phyloP scores from a whole-genome alignment of 2,888 invertebrate genomes.

The Meteorus cinctellus region DNA sequence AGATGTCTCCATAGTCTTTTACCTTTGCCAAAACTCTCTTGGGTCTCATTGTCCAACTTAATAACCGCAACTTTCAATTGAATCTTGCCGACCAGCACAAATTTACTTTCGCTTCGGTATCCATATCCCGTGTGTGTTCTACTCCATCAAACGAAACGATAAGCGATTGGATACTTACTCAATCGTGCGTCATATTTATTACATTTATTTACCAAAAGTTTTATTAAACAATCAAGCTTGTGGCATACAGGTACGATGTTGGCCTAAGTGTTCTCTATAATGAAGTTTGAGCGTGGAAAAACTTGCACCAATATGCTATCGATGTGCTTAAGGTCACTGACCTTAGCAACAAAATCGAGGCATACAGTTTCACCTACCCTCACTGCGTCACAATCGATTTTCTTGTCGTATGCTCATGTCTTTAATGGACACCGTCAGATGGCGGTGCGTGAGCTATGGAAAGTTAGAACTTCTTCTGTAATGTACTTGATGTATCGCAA shows the following conservation, averaged over 20 bases:
- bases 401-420: not conserved
- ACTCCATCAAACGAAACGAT: slow-evolving; percentile 32
- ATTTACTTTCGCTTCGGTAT: slow-evolving; percentile 64
- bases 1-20: slow-evolving; percentile 53
- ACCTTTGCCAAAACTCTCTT: slow-evolving; percentile 53
- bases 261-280: not conserved
- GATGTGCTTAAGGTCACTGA: slow-evolving; percentile 1
- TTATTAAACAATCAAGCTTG: not conserved
- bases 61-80: slow-evolving; percentile 73
- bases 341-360: not conserved
- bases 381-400: not conserved
- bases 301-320: not conserved
- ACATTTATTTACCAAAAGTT: not conserved
- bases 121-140: slow-evolving; percentile 47
- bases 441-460: not conserved
- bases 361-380: not conserved
- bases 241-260: not conserved
- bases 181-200: not conserved
- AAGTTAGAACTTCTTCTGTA: not conserved
- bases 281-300: slow-evolving; percentile 18
- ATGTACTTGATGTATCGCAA: not conserved
- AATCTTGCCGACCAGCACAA: slow-evolving; percentile 66
- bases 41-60: slow-evolving; percentile 72
- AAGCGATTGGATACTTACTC: slow-evolving; percentile 8
- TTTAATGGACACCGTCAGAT: not conserved